phyloP scores from a whole-genome alignment of 2,797 vertebrate species.

The Sebastes oblongus region DNA sequence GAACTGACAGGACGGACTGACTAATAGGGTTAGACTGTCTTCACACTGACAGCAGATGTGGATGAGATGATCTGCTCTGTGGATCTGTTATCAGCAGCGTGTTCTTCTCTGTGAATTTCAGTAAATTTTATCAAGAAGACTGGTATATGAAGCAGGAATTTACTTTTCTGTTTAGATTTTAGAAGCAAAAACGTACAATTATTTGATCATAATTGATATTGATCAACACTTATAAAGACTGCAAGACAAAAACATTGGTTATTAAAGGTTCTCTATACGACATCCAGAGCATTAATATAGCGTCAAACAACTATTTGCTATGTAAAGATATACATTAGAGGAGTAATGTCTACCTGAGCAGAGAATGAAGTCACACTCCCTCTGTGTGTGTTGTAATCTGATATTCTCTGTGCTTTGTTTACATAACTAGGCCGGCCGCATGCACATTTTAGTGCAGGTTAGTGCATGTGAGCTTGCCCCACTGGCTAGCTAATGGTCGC shows the following conservation, averaged over 20 bases:
- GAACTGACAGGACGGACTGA: slow-evolving; percentile 46
- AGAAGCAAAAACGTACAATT: too few relatives aligned
- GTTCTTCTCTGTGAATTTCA: not conserved
- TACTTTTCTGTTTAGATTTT: too few relatives aligned
- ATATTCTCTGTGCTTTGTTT: too few relatives aligned
- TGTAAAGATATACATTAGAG: not conserved
- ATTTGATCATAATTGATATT: too few relatives aligned
- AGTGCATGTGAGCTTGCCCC: too few relatives aligned
- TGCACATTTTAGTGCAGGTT: too few relatives aligned
- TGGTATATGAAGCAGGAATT: too few relatives aligned
- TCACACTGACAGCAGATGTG: slow-evolving; percentile 37
- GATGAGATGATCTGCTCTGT: slow-evolving; percentile 21
- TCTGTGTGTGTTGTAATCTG: too few relatives aligned
- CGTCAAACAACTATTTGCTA: not conserved
- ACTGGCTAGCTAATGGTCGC: too few relatives aligned
- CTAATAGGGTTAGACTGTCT: slow-evolving; percentile 47
- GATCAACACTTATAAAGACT: too few relatives aligned
- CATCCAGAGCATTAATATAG: not conserved
- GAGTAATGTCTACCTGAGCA: not conserved
- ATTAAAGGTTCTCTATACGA: not conserved
- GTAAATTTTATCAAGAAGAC: too few relatives aligned
- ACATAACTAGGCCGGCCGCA: too few relatives aligned
- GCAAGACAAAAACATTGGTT: not conserved
- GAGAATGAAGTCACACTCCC: not conserved
- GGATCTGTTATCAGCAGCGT: slow-evolving; percentile 4